phyloP scores from a whole-genome alignment of 2,888 invertebrate genomes.

The Morpho achilles region DNA sequence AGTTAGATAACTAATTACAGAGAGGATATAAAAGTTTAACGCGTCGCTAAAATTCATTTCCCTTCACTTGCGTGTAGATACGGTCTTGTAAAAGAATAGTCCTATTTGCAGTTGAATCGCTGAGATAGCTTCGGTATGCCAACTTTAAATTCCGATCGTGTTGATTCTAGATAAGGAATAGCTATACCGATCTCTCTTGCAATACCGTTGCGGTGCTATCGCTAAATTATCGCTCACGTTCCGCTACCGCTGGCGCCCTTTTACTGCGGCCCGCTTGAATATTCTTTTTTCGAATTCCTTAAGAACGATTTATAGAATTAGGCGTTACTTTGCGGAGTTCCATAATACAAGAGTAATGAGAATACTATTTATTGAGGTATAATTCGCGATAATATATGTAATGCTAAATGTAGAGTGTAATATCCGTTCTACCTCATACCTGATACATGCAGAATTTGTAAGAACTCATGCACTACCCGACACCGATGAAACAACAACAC shows the following conservation, averaged over 20 bases:
- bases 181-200: constrained; percentile 67
- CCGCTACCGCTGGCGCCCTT: constrained; percentile 64
- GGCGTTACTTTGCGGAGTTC: too few species aligned
- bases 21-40: background rate
- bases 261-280: constrained; percentile 47
- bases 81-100: constrained; percentile 17
- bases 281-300: constrained; percentile 1
- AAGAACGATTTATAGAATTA: too few species aligned
- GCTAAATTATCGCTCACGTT: constrained; percentile 76
- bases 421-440: too few species aligned
- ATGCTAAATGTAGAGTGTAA: too few species aligned
- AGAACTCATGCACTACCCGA: too few species aligned
- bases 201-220: constrained; percentile 66
- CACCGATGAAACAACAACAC: too few species aligned
- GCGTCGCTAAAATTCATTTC: background rate
- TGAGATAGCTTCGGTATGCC: constrained; percentile 24
- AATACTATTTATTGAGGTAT: too few species aligned
- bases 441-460: too few species aligned
- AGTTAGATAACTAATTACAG: background rate
- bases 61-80: background rate
- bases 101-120: constrained; percentile 33
- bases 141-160: constrained; percentile 65
- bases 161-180: constrained; percentile 69
- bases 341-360: too few species aligned
- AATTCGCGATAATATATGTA: too few species aligned